A percentile compares a stretch with the other conserved stretches of the same genome.
Conservation (phyloP, 2,888 invertebrate species). For the Noctua janthe region DNA sequence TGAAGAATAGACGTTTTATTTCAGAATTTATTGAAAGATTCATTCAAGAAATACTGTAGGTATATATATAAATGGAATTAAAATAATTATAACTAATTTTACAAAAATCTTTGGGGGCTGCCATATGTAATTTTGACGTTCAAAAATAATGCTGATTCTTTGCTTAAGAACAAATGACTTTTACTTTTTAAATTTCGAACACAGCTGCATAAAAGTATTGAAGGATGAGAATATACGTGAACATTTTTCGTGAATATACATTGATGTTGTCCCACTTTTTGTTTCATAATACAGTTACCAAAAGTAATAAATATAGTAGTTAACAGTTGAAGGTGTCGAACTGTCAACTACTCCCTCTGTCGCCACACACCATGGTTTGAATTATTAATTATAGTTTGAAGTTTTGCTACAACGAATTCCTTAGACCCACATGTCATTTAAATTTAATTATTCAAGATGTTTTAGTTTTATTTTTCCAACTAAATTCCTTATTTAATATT, state of each 20-base stretch:
- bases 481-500: neutral
- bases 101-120: neutral
- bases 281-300: too few species aligned
- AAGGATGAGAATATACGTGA: neutral
- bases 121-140: neutral
- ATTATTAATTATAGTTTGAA: constrained; percentile 21
- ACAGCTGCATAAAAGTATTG: neutral
- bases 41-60: too few species aligned
- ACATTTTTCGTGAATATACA: neutral
- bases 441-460: neutral
- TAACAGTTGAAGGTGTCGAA: neutral
- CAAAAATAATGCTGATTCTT: neutral
- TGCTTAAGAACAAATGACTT: neutral
- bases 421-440: neutral
- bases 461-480: neutral
- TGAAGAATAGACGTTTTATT: neutral
- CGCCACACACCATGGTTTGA: neutral
- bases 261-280: neutral
- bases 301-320: neutral
- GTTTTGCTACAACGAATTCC: neutral
- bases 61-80: too few species aligned
- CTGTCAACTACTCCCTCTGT: neutral
- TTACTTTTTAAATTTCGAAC: neutral
- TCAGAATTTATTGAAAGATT: too few species aligned
- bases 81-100: too few species aligned